Evolutionary conservation across 2,797 vertebrate genomes (phyloP), one percentile per base, ranked within the genome.

Genomic region (Ispidina lecontei): DNA sequence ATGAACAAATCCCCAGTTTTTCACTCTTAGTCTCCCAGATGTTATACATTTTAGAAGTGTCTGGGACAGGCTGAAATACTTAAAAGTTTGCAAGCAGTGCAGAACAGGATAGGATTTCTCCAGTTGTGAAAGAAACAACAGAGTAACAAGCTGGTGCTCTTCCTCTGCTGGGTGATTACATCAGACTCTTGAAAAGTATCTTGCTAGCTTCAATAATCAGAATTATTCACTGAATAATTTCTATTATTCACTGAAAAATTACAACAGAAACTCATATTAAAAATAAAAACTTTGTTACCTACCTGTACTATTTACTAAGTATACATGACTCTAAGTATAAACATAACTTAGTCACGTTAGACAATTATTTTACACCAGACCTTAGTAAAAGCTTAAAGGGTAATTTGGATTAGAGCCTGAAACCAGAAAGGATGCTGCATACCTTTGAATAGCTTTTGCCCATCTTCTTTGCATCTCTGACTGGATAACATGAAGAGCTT

Each of bases 381-480:
- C 3, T 68, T 39, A 35, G n/a, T 22, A 19, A 7, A 58, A 41
- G 15, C 41, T 78, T 44, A 4, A 69, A 70, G 22, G 5, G 4
- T 41, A 29, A 5, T 59, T 39, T 51, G 19, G 6, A 49, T 31
- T 64, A 75, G 23, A 51, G 2, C 46, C 56, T 43, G 5, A 14
- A 81, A 78, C 12, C 44, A 33, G 29, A 88, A 86, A 81, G 37
- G 62, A n/a, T n/a, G 47, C n/a, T 68, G 22, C 88, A 77, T 97
- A 98, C 97, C 95, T 98, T 97, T 58, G 69, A 62, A 31, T 96
- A 65, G 74, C 74, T 97, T 67, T 47, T 94, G 56, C 37, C 55
- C 17, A 44, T 93, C 80, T 97, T 95, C 91, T 91, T 56, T 85
- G 89, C 86, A 69, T 93, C 75, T 87, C 93, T 93, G 31, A 49